Evolutionary conservation across 2,113 vertebrate species (phyloP), one percentile per base, ranked within the genome.

Genomic region (Collichthys lucidus): DNA sequence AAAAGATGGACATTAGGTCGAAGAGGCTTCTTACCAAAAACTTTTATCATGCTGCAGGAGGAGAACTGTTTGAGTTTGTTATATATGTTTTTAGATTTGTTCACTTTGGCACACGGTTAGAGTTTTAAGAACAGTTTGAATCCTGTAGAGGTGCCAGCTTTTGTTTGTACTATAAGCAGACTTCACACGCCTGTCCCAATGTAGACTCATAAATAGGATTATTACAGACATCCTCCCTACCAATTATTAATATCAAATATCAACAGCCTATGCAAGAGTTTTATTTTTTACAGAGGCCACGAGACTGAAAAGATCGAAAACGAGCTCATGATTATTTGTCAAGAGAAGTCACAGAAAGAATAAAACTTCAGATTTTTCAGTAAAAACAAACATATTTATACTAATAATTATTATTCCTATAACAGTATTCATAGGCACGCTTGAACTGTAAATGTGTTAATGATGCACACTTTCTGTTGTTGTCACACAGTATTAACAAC

Each of bases 1-100:
- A 53, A 92, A 92, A 67, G 91, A 94, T 3, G 68, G 72, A 65
- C 79, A 77, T 3, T 88, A 84, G 65, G 16, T 11, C 53, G 26
- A 70, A 24, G 16, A 57, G 15, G n/a, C 11, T 29, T 52, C 16
- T 22, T 52, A 20, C 35, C 52, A 72, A 77, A 82, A 70, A 11
- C 59, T 8, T 76, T 46, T 5, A 5, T 46, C 3, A 65, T 11
- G 1, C 17, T 55, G 60, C 56, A 60, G 2, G 1, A 56, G 9
- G 26, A 57, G 9, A 52, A 64, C 5, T 7, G n/a, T 20, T 11
- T 19, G 31, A 44, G 31, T 35, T 72, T 66, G 12, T 29, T 24
- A 56, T 11, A n/a, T 11, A 26, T 0, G 9, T 52, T 82, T 64
- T 57, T 47, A 42, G 29, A 3, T 31, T 19, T 14, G 20, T 15